Evolutionary conservation across 2,113 vertebrate genomes (phyloP), one percentile per base, ranked within the genome.

Genomic region (Muntiacus reevesi): DNA sequence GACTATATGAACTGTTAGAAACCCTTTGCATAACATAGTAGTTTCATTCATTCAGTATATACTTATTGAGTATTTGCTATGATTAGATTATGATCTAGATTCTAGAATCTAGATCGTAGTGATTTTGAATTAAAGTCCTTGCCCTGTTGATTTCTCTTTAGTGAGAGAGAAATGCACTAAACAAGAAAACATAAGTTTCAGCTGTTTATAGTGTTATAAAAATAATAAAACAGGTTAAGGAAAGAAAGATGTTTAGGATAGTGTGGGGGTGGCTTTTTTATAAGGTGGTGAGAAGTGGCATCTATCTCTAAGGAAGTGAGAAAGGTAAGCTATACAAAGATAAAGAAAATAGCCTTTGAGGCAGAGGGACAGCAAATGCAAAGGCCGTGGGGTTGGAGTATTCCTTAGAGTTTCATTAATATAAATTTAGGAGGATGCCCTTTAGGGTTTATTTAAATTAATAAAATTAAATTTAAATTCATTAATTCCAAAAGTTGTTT

Each of bases 121-220:
- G 40, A 91, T 93, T 13, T 87, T 95, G 36, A 97, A 87, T 60
- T 82, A 84, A 96, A 67, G 12, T 92, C 85, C n/a, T 54, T 93
- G 40, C 17, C 19, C 27, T 91, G 2, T 52, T 91, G 60, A 89
- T 94, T 97, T 91, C 57, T 92, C 21, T 74, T 89, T 30, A 71
- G 43, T 62, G 3, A 54, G 36, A 89, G 23, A 97, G 12, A 95
- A 79, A 87, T 89, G 64, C 28, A 89, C 2, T 95, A 64, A 89
- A 86, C 6, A 96, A 83, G 62, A 33, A 87, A 96, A 96, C 23
- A 88, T 25, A 89, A 94, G 28, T 89, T 74, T 85, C 33, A 91
- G 10, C 14, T 94, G 6, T 90, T 94, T 25, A n/a, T 81, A 92
- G 14, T 11, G 10, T 87, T 96, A 60, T 62, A 87, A 91, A 94